Percentiles rank a stretch among this genome's conserved stretches.
phyloP scores from a whole-genome alignment of 2,113 vertebrate genomes.

The Thamnaconus septentrionalis region DNA sequence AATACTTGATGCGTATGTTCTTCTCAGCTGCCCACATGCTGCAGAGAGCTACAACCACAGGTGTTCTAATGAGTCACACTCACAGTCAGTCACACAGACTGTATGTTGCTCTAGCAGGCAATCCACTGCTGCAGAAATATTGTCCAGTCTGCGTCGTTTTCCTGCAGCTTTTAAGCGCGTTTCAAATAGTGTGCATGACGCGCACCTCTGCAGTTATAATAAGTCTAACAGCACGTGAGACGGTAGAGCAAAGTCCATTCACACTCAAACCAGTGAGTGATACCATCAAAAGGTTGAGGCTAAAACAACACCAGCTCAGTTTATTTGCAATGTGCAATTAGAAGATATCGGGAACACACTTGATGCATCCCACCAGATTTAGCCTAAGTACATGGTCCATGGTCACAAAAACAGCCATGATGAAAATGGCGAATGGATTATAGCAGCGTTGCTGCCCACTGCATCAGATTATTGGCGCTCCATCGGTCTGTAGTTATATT shows the following conservation, averaged over 20 bases:
- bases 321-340: too few relatives aligned
- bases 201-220: too few relatives aligned
- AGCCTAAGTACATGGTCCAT: slow-evolving; percentile 16
- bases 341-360: too few relatives aligned
- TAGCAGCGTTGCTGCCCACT: not conserved
- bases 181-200: not conserved
- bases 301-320: too few relatives aligned
- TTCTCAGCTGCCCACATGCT: slow-evolving; percentile 19
- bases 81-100: not conserved
- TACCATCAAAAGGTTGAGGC: too few relatives aligned
- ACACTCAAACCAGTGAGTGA: too few relatives aligned
- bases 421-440: slow-evolving; percentile 37
- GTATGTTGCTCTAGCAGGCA: not conserved
- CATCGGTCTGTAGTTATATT: slow-evolving; percentile 22
- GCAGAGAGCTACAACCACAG: not conserved
- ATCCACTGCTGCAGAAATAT: not conserved
- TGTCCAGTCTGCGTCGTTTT: not conserved
- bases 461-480: slow-evolving; percentile 28
- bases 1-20: not conserved
- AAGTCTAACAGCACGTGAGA: too few relatives aligned
- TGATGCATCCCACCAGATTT: too few relatives aligned
- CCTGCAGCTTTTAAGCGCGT: not conserved
- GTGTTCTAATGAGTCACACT: slow-evolving; percentile 23
- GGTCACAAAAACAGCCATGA: slow-evolving; percentile 16
- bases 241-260: too few relatives aligned